phyloP scores from a whole-genome alignment of 2,888 invertebrate species.

The Pristionchus entomophagus region DNA sequence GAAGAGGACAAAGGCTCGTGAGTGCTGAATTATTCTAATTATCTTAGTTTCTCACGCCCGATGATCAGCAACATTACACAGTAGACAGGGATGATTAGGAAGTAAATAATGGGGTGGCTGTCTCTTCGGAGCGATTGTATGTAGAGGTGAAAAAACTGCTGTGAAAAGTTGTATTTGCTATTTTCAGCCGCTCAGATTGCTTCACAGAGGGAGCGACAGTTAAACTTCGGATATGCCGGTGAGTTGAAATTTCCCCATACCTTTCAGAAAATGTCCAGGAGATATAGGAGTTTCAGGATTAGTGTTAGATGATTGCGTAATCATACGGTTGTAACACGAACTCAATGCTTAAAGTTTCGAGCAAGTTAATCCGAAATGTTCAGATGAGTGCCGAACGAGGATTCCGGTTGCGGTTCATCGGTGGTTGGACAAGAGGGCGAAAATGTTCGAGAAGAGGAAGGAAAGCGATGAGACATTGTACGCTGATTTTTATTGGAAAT shows the following conservation, averaged over 20 bases:
- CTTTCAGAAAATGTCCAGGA: no score
- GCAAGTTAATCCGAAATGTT: background rate
- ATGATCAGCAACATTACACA: no score
- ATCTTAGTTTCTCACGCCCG: no score
- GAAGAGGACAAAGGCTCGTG: slow-evolving; percentile 9
- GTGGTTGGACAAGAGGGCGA: background rate
- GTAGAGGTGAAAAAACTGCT: no score
- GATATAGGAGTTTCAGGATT: no score
- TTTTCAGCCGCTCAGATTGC: background rate
- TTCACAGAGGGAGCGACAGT: background rate
- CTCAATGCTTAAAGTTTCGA: background rate
- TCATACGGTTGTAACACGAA: no score
- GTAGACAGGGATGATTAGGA: no score
- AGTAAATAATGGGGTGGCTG: no score
- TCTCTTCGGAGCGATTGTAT: background rate
- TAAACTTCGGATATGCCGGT: slow-evolving; percentile 7
- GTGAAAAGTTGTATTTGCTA: no score
- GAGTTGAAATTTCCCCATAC: background rate
- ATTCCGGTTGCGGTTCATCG: background rate
- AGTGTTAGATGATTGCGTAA: no score
- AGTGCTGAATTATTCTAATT: background rate
- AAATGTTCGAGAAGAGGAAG: background rate
- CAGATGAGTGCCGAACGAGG: slow-evolving; percentile 7
- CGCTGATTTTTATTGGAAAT: background rate
- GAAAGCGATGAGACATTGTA: background rate